phyloP scores from a whole-genome alignment of 2,888 invertebrate species.

The Cheilosia vernalis region DNA sequence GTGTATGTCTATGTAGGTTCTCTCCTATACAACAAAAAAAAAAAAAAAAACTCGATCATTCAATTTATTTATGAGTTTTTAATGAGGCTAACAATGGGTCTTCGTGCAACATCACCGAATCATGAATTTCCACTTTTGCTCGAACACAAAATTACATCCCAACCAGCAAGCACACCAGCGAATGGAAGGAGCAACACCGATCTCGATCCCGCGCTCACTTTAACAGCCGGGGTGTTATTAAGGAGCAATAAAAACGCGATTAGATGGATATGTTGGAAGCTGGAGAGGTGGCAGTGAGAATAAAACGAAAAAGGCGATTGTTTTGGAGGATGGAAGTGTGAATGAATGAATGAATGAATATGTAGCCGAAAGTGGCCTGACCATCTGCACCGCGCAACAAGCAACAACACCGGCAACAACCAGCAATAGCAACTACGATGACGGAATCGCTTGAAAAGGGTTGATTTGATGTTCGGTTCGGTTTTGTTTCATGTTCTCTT shows the following conservation, averaged over 20 bases:
- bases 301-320: slow-evolving; percentile 40
- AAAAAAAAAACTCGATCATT: slow-evolving; percentile 62
- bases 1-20: slow-evolving; percentile 23
- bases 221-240: slow-evolving; percentile 67
- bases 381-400: slow-evolving; percentile 40
- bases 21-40: background rate
- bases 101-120: slow-evolving; percentile 72
- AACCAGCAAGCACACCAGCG: background rate
- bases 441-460: slow-evolving; percentile 63
- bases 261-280: slow-evolving; percentile 64
- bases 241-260: slow-evolving; percentile 74
- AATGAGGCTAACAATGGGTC: slow-evolving; percentile 71
- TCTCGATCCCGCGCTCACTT: background rate
- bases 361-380: slow-evolving; percentile 66
- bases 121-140: slow-evolving; percentile 75
- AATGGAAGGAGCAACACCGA: background rate
- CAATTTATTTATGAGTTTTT: slow-evolving; percentile 75
- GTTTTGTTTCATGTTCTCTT: slow-evolving; percentile 59
- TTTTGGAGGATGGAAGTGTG: slow-evolving; percentile 74
- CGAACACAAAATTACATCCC: slow-evolving; percentile 70
- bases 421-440: slow-evolving; percentile 50
- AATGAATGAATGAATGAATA: slow-evolving; percentile 71
- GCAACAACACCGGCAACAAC: slow-evolving; percentile 9
- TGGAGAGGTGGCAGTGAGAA: slow-evolving; percentile 8
- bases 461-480: slow-evolving; percentile 66